Conservation (phyloP, 2,888 invertebrate species). For the Caenorhabditis uteleia region DNA sequence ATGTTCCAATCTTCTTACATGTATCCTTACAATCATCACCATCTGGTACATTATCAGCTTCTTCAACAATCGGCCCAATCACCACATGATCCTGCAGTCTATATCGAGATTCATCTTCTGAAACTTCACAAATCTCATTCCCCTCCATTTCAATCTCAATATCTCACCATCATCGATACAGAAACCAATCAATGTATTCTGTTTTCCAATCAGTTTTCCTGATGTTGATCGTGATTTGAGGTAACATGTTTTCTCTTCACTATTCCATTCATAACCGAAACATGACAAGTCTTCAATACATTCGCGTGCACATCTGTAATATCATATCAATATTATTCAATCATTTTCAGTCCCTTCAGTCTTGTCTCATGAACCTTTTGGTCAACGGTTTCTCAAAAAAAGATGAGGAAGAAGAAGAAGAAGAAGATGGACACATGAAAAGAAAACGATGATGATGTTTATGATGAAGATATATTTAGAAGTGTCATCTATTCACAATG, state of each 20-base stretch:
- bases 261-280: conserved; percentile 43
- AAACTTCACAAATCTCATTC: neutral
- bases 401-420: too few relatives aligned
- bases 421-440: too few relatives aligned
- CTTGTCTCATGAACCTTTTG: too few relatives aligned
- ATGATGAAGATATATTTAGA: too few relatives aligned
- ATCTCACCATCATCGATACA: conserved; percentile 45
- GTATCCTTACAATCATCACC: conserved; percentile 36
- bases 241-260: conserved; percentile 28
- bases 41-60: conserved; percentile 29
- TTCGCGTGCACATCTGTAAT: conserved; percentile 37
- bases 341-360: too few relatives aligned
- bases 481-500: too few relatives aligned
- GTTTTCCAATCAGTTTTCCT: conserved; percentile 26
- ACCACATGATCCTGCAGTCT: conserved; percentile 44
- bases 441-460: too few relatives aligned
- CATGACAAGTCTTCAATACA: conserved; percentile 48
- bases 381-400: too few relatives aligned
- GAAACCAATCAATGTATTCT: conserved; percentile 40
- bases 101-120: conserved; percentile 43
- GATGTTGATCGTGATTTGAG: conserved; percentile 42
- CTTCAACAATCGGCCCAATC: conserved; percentile 28
- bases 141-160: neutral
- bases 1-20: conserved; percentile 14
- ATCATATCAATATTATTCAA: neutral